Evolutionary conservation across 2,797 vertebrate genomes (phyloP).

Genomic region (Melanotaenia parkinsoni): DNA sequence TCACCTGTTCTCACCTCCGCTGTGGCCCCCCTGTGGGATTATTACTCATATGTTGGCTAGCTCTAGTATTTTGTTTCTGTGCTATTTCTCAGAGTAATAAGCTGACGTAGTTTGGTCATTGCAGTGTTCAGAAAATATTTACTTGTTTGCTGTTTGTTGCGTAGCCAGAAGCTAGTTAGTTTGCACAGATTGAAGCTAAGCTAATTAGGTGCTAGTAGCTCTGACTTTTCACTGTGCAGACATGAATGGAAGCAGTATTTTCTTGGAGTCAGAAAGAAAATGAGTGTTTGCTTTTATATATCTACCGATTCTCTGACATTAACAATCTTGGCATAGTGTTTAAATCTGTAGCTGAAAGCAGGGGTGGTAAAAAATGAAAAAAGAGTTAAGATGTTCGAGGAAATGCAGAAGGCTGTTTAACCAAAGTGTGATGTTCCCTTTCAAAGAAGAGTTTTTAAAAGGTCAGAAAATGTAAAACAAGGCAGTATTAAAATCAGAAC

Average conservation of each 20-base stretch:
- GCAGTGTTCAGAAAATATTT: slow-evolving; percentile 5
- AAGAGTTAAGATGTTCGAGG: background rate
- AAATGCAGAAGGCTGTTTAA: background rate
- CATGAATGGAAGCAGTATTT: background rate
- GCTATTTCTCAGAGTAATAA: slow-evolving; percentile 48
- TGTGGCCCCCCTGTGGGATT: background rate
- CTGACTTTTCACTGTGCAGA: background rate
- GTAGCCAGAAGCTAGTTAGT: background rate
- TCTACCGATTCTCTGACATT: background rate
- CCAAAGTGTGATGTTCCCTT: slow-evolving; percentile 6
- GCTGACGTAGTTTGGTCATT: slow-evolving; percentile 54
- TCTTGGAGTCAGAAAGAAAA: background rate
- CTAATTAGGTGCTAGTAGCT: slow-evolving; percentile 1
- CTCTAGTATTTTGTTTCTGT: slow-evolving; percentile 38
- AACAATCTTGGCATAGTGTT: background rate
- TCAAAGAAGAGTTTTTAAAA: background rate
- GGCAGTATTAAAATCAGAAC: background rate
- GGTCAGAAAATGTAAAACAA: background rate
- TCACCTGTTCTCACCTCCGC: slow-evolving; percentile 9
- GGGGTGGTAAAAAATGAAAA: background rate
- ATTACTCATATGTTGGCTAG: slow-evolving; percentile 19
- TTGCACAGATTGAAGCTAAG: slow-evolving; percentile 1
- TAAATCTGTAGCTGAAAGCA: background rate
- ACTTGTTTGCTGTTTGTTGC: background rate
- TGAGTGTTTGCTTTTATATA: background rate